Evolutionary conservation across 1,140 invertebrate species (phyloP), one percentile per base, ranked within the genome.

Genomic region (Varroa destructor): DNA sequence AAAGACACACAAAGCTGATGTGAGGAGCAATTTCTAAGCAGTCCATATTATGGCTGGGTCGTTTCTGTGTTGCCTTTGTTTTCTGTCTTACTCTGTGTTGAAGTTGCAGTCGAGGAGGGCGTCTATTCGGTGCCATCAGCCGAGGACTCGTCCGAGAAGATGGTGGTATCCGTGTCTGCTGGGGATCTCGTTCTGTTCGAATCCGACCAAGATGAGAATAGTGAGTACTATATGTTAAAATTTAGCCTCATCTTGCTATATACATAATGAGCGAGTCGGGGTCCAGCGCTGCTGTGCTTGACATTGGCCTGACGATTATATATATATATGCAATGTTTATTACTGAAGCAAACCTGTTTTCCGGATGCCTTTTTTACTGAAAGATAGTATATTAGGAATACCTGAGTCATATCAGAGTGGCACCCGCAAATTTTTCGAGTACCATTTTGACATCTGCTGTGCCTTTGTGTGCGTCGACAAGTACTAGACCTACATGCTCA

Each of bases 141-240:
- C 46, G 61, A 67, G 46, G 61, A 67, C 40, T 67, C 61, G 37
- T 40, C 61, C 40, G 61, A 67, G 61, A 67, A 67, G 46, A 67
- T 67, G 61, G 61, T 67, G 61, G 46, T 67, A 40, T 43, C 61
- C 61, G 61, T 67, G 36, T 67, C 61, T 12, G 61, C 61, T 4
- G 61, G 61, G 46, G 61, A 67, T 67, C 61, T 67, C 61, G 61
- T 67, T 14, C 61, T 67, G 61, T 67, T 46, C 61, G 61, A 67
- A 37, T 67, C 61, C 12, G 61, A 67, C 61, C 40, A 43, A 40
- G 61, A 67, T 40, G 61, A 67, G 46, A 67, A 67, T 37, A 67
- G 61, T 67, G 46, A 67, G 61, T 67, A 14, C 40, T 36, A 67
- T 8, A 46, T 25, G 25, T 25, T 25, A 67, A 67, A 12, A 40